A percentile compares a stretch with the other conserved stretches of the same genome.
These are phyloP conservation scores for Agelaius tricolor DNA, from an alignment of 2,113 vertebrate genomes.

Conservation along the genomic window DNA sequence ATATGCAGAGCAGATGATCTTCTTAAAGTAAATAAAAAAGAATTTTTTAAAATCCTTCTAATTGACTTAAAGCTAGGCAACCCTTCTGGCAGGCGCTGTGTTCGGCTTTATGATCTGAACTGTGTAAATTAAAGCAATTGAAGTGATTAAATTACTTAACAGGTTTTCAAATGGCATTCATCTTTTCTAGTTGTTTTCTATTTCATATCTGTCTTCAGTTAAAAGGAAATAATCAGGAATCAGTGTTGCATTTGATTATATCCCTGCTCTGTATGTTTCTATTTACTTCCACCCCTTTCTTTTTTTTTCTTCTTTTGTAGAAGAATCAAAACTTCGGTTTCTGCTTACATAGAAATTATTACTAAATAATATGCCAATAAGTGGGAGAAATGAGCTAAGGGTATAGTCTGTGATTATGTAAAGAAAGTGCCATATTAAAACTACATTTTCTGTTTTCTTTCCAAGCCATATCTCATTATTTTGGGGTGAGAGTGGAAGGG, in stretches of 20 bases:
- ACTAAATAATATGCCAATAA: neutral
- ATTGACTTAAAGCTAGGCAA: neutral
- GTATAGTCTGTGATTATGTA: neutral
- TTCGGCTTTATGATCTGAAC: neutral
- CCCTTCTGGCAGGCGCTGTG: neutral
- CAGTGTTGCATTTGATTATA: neutral
- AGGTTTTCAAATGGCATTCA: neutral
- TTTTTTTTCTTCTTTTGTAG: neutral
- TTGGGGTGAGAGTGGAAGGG: neutral
- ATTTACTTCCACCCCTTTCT: neutral
- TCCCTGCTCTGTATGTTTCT: neutral
- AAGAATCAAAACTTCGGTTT: neutral
- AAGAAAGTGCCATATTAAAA: neutral
- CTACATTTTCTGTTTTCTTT: neutral
- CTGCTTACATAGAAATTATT: neutral
- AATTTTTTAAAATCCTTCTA: neutral
- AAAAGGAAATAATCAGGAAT: neutral
- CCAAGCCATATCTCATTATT: neutral
- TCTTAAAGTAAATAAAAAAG: conserved; percentile 2
- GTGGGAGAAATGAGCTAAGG: neutral
- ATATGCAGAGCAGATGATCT: neutral
- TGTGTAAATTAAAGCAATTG: conserved; percentile 33
- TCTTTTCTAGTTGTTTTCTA: conserved; percentile 15
- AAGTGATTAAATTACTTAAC: conserved; percentile 47
- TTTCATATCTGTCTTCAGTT: conserved; percentile 9